phyloP scores from a whole-genome alignment of 2,797 vertebrate genomes.

The Apodemus agrarius region DNA sequence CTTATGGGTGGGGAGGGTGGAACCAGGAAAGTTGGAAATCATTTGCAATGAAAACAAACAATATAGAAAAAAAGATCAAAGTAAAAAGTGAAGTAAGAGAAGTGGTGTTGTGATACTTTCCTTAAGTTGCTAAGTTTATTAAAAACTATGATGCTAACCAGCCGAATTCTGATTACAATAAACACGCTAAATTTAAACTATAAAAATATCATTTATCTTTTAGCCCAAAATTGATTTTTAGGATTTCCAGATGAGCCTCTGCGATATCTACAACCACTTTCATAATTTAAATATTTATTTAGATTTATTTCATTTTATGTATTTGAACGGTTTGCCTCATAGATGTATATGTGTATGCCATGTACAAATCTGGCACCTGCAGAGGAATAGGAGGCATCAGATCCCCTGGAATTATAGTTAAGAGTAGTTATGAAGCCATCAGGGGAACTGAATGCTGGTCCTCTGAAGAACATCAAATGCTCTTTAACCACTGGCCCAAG shows the following conservation, averaged over 20 bases:
- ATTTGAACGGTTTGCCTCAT: background rate
- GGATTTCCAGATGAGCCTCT: background rate
- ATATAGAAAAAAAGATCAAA: too few relatives aligned
- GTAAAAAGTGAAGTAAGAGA: too few relatives aligned
- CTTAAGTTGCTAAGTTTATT: too few relatives aligned
- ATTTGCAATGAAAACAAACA: too few relatives aligned
- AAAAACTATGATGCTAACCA: too few relatives aligned
- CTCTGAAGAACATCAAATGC: background rate
- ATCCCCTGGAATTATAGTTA: background rate
- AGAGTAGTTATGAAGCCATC: background rate
- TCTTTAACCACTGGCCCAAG: background rate
- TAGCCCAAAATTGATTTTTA: background rate
- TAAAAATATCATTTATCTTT: background rate
- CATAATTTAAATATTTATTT: background rate
- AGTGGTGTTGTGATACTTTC: too few relatives aligned
- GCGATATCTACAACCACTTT: background rate
- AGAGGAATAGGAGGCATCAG: background rate
- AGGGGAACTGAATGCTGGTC: background rate
- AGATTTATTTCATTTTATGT: background rate
- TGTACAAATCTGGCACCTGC: background rate
- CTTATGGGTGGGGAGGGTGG: too few relatives aligned
- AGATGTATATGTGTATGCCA: background rate
- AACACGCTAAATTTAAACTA: too few relatives aligned
- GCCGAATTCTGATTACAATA: too few relatives aligned
- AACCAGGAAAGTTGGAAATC: too few relatives aligned